A percentile compares a stretch with the other conserved stretches of the same genome.
phyloP scores from a whole-genome alignment of 2,888 invertebrate species.

The Xylota segnis region DNA sequence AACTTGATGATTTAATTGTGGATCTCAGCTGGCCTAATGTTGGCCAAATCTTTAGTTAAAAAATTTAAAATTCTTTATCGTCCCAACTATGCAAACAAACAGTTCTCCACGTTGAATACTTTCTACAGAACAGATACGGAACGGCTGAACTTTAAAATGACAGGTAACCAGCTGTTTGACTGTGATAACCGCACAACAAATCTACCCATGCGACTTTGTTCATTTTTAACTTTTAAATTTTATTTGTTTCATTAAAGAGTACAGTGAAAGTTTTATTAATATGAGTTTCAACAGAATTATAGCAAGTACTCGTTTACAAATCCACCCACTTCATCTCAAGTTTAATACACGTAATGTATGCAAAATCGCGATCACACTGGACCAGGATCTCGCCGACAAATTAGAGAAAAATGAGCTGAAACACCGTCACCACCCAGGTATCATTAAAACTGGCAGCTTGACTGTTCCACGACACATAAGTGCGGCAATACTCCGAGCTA shows the following conservation, averaged over 20 bases:
- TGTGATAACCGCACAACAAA: conserved; percentile 29
- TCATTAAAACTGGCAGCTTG: conserved; percentile 85
- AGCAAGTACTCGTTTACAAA: conserved; percentile 4
- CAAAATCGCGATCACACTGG: conserved; percentile 81
- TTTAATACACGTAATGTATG: conserved; percentile 77
- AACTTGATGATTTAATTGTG: too few species aligned
- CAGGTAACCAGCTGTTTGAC: conserved; percentile 2
- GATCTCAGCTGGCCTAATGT: too few species aligned
- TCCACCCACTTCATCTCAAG: conserved; percentile 19
- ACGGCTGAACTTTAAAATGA: background rate
- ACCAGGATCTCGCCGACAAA: conserved; percentile 78
- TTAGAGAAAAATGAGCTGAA: conserved; percentile 84
- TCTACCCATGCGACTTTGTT: conserved; percentile 41
- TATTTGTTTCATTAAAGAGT: background rate
- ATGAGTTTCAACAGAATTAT: conserved; percentile 51
- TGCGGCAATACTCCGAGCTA: conserved; percentile 86
- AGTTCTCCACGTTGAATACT: too few species aligned
- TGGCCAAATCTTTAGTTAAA: too few species aligned
- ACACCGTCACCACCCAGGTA: conserved; percentile 91
- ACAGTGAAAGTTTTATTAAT: background rate
- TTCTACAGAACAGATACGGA: too few species aligned
- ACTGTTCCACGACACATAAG: conserved; percentile 87
- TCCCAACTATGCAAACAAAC: too few species aligned
- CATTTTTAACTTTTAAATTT: background rate
- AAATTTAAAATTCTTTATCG: too few species aligned